Evolutionary conservation across 53 echinoderm and acorn worm species (phyloP).

Genomic region (Crossaster papposus): DNA sequence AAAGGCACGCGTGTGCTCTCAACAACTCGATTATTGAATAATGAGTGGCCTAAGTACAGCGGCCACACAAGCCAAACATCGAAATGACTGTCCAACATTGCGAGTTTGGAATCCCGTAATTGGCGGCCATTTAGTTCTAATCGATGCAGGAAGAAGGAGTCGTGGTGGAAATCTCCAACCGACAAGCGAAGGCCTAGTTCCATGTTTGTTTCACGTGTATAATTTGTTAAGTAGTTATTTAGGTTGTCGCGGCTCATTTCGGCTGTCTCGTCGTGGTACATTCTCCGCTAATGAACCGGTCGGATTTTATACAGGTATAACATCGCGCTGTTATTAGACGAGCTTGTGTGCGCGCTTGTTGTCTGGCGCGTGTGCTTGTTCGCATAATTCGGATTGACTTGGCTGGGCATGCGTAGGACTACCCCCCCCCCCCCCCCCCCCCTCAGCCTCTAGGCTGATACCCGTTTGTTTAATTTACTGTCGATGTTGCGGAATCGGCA

Average conservation of each 20-base stretch:
- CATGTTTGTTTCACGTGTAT: constrained; percentile 42
- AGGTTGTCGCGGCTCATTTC: constrained; percentile 16
- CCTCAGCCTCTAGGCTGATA: constrained; percentile 27
- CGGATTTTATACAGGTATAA: not conserved
- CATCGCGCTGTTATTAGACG: not conserved
- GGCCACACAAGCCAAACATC: not conserved
- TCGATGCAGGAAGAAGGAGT: constrained; percentile 10
- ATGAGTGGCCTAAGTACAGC: constrained; percentile 31
- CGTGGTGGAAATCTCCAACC: constrained; percentile 43
- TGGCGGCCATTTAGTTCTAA: constrained; percentile 25
- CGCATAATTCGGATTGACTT: constrained; percentile 53
- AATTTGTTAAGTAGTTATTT: constrained; percentile 41
- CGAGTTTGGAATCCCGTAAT: not conserved
- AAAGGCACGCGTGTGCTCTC: constrained; percentile 51
- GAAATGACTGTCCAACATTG: constrained; percentile 39
- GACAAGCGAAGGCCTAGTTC: not conserved
- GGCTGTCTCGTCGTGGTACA: not conserved
- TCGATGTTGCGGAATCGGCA: constrained; percentile 56
- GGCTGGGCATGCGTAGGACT: no score
- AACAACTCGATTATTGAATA: constrained; percentile 44
- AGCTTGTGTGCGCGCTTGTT: not conserved
- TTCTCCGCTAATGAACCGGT: constrained; percentile 14
- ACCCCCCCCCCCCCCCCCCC: no score
- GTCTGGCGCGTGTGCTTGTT: not conserved
- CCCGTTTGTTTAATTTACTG: constrained; percentile 56